Conservation (phyloP, 2,113 vertebrate genomes). For the Climacteris rufus region DNA sequence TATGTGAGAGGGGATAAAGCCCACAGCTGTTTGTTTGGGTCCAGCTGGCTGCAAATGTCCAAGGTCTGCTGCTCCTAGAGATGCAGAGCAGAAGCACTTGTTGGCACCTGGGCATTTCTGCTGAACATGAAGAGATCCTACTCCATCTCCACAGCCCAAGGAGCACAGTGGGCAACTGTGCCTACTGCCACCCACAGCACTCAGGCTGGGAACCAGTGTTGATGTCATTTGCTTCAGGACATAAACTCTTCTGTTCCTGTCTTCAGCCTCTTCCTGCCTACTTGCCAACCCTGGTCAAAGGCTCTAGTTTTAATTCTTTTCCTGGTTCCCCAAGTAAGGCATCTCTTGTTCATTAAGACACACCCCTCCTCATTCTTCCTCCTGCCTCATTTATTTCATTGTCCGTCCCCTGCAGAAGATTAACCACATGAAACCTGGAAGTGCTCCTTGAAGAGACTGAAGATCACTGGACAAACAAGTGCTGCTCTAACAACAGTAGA, state of each 20-base stretch:
- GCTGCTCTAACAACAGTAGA: neutral
- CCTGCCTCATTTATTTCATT: neutral
- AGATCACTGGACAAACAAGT: neutral
- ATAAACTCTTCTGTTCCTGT: neutral
- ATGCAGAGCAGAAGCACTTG: neutral
- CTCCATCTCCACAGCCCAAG: fast-evolving
- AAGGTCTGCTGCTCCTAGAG: neutral
- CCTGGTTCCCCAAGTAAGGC: neutral
- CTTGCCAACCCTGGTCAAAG: fast-evolving
- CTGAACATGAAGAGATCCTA: neutral
- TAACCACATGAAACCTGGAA: neutral
- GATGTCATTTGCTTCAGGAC: neutral
- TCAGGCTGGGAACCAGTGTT: neutral
- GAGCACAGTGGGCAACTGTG: neutral
- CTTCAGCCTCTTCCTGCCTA: neutral
- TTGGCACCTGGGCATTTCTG: neutral
- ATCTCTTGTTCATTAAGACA: neutral
- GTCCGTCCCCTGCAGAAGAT: neutral
- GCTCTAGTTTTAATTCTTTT: neutral
- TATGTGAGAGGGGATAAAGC: neutral
- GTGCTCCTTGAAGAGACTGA: fast-evolving
- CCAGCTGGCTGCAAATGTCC: neutral
- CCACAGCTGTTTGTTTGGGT: neutral
- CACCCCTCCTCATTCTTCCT: neutral
- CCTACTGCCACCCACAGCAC: neutral